Conservation (phyloP, 1,140 invertebrate species). For the Drosophila littoralis region DNA sequence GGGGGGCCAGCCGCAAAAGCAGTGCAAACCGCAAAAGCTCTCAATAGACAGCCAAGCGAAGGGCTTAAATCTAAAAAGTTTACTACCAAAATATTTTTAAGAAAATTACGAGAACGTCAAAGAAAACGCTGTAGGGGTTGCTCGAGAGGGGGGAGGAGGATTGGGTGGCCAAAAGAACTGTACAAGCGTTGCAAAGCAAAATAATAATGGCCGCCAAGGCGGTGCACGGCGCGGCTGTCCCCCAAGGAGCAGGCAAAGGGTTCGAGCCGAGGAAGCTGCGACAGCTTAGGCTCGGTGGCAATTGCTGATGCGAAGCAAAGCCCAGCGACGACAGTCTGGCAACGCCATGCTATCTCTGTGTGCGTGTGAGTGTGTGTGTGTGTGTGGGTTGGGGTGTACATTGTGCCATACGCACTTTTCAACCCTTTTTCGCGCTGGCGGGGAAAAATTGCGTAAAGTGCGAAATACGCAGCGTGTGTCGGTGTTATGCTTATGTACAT, state of each 20-base stretch:
- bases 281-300: slow-evolving; percentile 30
- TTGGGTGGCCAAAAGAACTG: slow-evolving; percentile 22
- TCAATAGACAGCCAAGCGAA: slow-evolving; percentile 49
- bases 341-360: slow-evolving; percentile 45
- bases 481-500: slow-evolving; percentile 36
- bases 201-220: slow-evolving; percentile 72
- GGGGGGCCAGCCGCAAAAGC: slow-evolving; percentile 38
- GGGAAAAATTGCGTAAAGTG: slow-evolving; percentile 81
- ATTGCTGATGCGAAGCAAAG: slow-evolving; percentile 22
- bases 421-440: slow-evolving; percentile 78
- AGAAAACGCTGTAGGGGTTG: slow-evolving; percentile 25
- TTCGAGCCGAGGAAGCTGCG: slow-evolving; percentile 28
- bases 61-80: slow-evolving; percentile 77
- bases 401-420: slow-evolving; percentile 73
- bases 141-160: neutral
- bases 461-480: slow-evolving; percentile 57
- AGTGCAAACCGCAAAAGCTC: slow-evolving; percentile 67
- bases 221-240: slow-evolving; percentile 2
- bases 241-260: slow-evolving; percentile 30
- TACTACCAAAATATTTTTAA: slow-evolving; percentile 79
- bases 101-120: slow-evolving; percentile 73
- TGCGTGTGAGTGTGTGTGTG: slow-evolving; percentile 33
- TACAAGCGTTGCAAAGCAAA: slow-evolving; percentile 54
- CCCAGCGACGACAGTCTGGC: slow-evolving; percentile 60
- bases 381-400: slow-evolving; percentile 44